These are phyloP conservation scores for Chauna torquata DNA, from an alignment of 2,113 vertebrate species.

Conservation along the genomic window DNA sequence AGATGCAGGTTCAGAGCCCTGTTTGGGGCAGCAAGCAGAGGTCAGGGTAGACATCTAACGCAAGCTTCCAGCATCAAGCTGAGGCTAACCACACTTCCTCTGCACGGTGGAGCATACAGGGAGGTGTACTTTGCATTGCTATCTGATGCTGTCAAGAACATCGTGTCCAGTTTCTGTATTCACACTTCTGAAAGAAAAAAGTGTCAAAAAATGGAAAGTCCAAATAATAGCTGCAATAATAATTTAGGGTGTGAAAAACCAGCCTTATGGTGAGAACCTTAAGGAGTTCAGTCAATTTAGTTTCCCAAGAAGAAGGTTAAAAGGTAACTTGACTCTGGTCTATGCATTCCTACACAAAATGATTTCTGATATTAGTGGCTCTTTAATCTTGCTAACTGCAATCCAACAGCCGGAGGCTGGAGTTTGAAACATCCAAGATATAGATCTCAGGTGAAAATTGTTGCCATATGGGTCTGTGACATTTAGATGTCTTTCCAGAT, in stretches of 20 bases:
- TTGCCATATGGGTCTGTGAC: not conserved
- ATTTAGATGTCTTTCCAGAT: not conserved
- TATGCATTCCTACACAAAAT: not conserved
- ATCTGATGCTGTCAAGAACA: not conserved
- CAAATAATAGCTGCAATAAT: not conserved
- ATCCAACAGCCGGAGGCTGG: not conserved
- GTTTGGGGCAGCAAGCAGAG: rapidly evolving
- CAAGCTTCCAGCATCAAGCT: not conserved
- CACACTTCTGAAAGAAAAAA: not conserved
- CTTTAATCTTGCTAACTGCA: not conserved
- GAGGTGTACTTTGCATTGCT: not conserved
- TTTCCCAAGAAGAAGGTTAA: not conserved
- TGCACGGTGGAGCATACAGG: not conserved
- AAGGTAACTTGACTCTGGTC: not conserved
- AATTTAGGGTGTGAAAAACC: not conserved
- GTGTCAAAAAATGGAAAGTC: not conserved
- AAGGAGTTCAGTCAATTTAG: not conserved
- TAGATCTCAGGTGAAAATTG: not conserved
- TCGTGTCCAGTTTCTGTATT: not conserved
- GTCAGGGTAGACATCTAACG: not conserved
- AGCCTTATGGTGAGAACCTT: not conserved
- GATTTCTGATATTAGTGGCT: not conserved
- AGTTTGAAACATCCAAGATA: not conserved
- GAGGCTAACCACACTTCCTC: not conserved
- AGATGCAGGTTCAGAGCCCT: not conserved